These are phyloP conservation scores for Nannospalax galili DNA, from an alignment of 2,113 vertebrate species.

Conservation along the genomic window DNA sequence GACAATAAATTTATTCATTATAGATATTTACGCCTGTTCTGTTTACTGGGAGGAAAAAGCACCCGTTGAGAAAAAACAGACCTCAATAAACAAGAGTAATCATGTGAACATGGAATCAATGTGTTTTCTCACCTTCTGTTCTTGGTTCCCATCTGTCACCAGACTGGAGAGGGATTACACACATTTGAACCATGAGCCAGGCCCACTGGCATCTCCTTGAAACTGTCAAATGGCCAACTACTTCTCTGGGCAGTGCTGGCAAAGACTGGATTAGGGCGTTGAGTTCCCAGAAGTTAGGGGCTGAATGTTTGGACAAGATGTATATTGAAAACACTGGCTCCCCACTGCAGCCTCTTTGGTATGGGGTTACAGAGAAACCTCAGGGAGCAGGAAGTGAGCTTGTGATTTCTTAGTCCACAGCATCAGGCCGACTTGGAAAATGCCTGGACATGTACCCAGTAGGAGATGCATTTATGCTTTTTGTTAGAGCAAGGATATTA, in stretches of 20 bases:
- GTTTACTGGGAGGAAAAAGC: constrained; percentile 84
- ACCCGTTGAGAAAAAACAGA: constrained; percentile 82
- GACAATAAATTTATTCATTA: constrained; percentile 99
- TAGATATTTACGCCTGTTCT: constrained; percentile 89
- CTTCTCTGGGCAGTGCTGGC: not conserved
- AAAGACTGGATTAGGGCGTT: not conserved
- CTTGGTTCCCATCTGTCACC: not conserved
- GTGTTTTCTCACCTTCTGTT: constrained; percentile 83
- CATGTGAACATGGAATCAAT: constrained; percentile 80
- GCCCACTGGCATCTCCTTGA: not conserved
- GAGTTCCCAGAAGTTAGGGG: not conserved
- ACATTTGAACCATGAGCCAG: not conserved
- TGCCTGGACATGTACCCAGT: too few relatives aligned
- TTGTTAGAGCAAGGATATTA: not conserved
- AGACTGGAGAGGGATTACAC: not conserved
- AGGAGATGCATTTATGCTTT: not conserved
- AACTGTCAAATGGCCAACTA: rapidly evolving
- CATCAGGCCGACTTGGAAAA: not conserved
- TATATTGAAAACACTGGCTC: not conserved
- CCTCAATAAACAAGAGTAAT: constrained; percentile 82
- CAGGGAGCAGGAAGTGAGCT: not conserved
- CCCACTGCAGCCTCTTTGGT: not conserved
- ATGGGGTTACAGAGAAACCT: not conserved
- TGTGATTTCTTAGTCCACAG: not conserved
- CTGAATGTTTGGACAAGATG: not conserved